phyloP scores from a whole-genome alignment of 1,140 invertebrate species.

The Aradophagus sp. region DNA sequence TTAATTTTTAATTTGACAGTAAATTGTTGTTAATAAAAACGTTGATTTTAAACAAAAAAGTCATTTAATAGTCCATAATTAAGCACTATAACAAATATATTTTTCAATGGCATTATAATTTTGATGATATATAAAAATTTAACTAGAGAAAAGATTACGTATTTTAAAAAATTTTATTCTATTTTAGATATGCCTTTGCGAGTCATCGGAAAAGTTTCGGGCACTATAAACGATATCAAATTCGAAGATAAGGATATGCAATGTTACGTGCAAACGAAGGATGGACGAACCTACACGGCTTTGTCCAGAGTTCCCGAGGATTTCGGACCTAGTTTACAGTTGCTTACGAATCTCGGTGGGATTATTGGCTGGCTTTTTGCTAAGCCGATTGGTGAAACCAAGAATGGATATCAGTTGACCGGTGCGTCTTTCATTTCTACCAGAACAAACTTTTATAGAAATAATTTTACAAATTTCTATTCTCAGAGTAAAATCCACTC shows the following conservation, averaged over 20 bases:
- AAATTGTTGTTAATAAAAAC: too few species aligned
- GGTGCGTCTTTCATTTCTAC: conserved; percentile 71
- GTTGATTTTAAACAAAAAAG: too few species aligned
- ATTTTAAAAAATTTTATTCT: not conserved
- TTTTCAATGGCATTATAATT: too few species aligned
- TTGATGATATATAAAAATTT: too few species aligned
- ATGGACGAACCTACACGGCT: conserved; percentile 93
- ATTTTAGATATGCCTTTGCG: conserved; percentile 84
- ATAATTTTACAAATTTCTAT: too few species aligned
- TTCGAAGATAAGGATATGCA: conserved; percentile 89
- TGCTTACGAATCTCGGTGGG: conserved; percentile 85
- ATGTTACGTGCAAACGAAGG: conserved; percentile 91
- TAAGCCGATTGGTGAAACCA: conserved; percentile 80
- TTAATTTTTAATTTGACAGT: too few species aligned
- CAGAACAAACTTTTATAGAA: too few species aligned
- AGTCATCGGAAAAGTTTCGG: conserved; percentile 89
- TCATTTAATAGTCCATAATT: too few species aligned
- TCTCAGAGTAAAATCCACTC: too few species aligned
- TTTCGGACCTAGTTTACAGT: conserved; percentile 86
- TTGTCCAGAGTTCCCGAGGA: conserved; percentile 84
- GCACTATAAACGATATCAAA: conserved; percentile 84
- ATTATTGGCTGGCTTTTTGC: conserved; percentile 95
- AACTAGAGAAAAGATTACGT: conserved; percentile 3
- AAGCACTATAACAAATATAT: too few species aligned
- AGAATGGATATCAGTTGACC: conserved; percentile 91